Conservation (phyloP, 2,113 vertebrate species). For the Tauraco erythrolophus region DNA sequence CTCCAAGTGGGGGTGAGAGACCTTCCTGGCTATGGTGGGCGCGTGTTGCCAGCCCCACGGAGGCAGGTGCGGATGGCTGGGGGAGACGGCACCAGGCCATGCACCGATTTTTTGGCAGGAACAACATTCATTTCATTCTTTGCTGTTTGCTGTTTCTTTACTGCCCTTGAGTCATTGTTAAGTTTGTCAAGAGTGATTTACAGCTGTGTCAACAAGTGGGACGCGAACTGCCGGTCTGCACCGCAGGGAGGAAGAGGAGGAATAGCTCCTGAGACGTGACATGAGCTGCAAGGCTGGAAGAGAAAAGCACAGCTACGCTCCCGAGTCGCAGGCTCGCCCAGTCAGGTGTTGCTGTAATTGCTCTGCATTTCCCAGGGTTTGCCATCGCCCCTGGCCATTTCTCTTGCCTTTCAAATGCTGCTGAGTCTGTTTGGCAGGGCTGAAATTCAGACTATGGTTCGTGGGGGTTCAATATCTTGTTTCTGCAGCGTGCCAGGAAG, state of each 20-base stretch:
- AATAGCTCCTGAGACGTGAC: fast-evolving
- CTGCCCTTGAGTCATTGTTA: background rate
- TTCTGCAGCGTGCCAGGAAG: background rate
- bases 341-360: background rate
- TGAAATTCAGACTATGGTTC: background rate
- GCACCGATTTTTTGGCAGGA: background rate
- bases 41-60: fast-evolving
- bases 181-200: slow-evolving; percentile 34
- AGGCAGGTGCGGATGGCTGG: fast-evolving
- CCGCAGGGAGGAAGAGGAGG: background rate
- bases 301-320: background rate
- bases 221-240: background rate
- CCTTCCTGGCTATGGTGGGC: fast-evolving
- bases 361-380: background rate
- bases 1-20: background rate
- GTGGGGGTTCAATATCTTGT: background rate
- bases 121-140: background rate
- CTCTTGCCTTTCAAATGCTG: fast-evolving
- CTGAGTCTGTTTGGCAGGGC: background rate
- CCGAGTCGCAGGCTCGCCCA: background rate
- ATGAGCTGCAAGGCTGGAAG: background rate
- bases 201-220: background rate
- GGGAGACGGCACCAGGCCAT: background rate
- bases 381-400: background rate
- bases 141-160: background rate